Conservation (phyloP, 2,888 invertebrate species). For the Sicus ferrugineus region DNA sequence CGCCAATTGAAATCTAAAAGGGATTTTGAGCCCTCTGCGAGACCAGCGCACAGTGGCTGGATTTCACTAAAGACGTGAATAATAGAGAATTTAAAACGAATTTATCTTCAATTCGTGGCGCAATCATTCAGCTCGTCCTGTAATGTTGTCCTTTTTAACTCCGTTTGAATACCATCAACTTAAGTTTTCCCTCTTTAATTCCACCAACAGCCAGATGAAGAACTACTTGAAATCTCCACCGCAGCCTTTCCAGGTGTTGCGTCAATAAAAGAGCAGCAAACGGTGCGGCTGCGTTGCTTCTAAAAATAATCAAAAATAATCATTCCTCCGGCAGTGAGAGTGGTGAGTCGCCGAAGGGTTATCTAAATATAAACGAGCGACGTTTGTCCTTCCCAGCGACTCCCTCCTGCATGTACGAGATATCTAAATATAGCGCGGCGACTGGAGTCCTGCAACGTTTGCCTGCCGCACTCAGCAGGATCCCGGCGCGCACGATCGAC, state of each 20-base stretch:
- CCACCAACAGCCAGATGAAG: too few species aligned
- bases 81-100: neutral
- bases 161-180: neutral
- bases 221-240: neutral
- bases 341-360: conserved; percentile 1
- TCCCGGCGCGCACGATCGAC: neutral
- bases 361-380: conserved; percentile 2
- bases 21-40: neutral
- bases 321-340: neutral
- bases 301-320: conserved; percentile 2
- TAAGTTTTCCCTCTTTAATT: neutral
- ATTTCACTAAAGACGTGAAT: too few species aligned
- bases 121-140: neutral
- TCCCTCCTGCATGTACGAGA: neutral
- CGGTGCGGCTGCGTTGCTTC: neutral
- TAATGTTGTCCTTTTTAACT: neutral
- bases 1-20: neutral
- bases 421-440: neutral
- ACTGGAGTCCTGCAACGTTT: neutral
- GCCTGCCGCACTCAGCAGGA: neutral
- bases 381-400: neutral
- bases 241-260: neutral
- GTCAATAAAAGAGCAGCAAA: neutral
- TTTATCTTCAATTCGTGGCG: neutral
- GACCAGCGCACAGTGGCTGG: neutral